These are phyloP conservation scores for Synergus gifuensis DNA, from an alignment of 2,888 invertebrate species.

Conservation along the genomic window DNA sequence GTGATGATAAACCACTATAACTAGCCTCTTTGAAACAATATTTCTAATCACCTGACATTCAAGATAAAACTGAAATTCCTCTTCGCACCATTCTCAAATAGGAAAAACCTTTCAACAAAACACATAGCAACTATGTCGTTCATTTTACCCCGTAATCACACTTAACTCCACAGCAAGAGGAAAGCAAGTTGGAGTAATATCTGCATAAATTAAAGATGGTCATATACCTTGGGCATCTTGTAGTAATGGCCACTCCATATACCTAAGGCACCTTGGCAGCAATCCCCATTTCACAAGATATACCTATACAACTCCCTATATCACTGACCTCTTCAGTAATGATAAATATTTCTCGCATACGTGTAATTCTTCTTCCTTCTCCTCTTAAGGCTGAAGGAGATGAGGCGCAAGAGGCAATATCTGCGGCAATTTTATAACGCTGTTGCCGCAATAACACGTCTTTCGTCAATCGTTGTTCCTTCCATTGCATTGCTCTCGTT, in stretches of 20 bases:
- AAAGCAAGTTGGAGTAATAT: slow-evolving; percentile 22
- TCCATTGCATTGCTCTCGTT: slow-evolving; percentile 20
- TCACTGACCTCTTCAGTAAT: slow-evolving; percentile 22
- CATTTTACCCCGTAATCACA: slow-evolving; percentile 30
- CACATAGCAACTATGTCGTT: slow-evolving; percentile 36
- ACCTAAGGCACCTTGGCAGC: slow-evolving; percentile 13
- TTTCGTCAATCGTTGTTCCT: slow-evolving; percentile 29
- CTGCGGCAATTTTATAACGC: not conserved
- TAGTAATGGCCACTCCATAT: slow-evolving; percentile 31
- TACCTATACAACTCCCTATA: slow-evolving; percentile 28
- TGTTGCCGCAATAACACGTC: slow-evolving; percentile 4
- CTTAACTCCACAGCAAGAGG: slow-evolving; percentile 17
- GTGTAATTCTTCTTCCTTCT: slow-evolving; percentile 8
- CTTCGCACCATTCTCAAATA: slow-evolving; percentile 7
- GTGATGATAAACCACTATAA: not conserved
- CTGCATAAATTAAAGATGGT: slow-evolving; percentile 36
- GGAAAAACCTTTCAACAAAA: slow-evolving; percentile 26
- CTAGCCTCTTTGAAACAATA: slow-evolving; percentile 3
- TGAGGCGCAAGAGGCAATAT: not conserved
- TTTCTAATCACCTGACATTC: not conserved
- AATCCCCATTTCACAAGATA: slow-evolving; percentile 15
- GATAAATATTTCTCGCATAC: slow-evolving; percentile 19
- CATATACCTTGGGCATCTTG: slow-evolving; percentile 29
- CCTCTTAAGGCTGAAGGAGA: not conserved
- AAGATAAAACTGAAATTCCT: slow-evolving; percentile 9